phyloP scores from a whole-genome alignment of 2,797 vertebrate genomes.

The Enteromius mattozi region DNA sequence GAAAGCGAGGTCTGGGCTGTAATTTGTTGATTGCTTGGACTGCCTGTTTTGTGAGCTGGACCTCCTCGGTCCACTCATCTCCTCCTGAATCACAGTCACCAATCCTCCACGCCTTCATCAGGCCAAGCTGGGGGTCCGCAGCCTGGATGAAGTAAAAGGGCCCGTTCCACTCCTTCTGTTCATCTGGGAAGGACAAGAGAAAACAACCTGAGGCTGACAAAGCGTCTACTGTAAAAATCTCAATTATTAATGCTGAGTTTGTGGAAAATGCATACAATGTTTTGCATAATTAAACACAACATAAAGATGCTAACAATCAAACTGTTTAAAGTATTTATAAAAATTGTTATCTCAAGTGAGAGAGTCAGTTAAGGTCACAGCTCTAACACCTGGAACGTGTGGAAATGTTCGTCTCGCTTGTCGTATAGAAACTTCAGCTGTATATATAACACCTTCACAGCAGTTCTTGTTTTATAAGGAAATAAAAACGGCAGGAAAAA shows the following conservation, averaged over 20 bases:
- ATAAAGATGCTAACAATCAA: conserved; percentile 53
- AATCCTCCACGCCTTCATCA: conserved; percentile 92
- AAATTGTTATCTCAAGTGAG: conserved; percentile 53
- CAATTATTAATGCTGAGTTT: conserved; percentile 66
- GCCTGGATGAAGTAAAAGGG: conserved; percentile 95
- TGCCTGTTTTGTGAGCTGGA: conserved; percentile 85
- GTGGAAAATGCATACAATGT: conserved; percentile 56
- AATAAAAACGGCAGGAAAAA: conserved; percentile 26
- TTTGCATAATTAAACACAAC: conserved; percentile 66
- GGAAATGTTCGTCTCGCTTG: neutral
- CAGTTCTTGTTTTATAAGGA: conserved; percentile 35
- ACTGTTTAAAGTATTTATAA: conserved; percentile 68
- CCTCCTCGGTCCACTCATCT: conserved; percentile 91
- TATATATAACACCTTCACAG: conserved; percentile 22
- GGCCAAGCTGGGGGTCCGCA: conserved; percentile 94
- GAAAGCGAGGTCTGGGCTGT: conserved; percentile 86
- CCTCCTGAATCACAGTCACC: conserved; percentile 84
- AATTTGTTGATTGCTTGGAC: conserved; percentile 88
- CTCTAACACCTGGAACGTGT: neutral
- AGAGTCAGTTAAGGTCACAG: conserved; percentile 17
- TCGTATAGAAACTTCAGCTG: neutral
- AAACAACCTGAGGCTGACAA: neutral
- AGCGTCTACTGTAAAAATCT: conserved; percentile 50
- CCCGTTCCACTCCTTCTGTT: conserved; percentile 86
- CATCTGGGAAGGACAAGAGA: conserved; percentile 71